These are phyloP conservation scores for Tychaedon coryphoeus DNA, from an alignment of 2,113 vertebrate species.

Conservation along the genomic window DNA sequence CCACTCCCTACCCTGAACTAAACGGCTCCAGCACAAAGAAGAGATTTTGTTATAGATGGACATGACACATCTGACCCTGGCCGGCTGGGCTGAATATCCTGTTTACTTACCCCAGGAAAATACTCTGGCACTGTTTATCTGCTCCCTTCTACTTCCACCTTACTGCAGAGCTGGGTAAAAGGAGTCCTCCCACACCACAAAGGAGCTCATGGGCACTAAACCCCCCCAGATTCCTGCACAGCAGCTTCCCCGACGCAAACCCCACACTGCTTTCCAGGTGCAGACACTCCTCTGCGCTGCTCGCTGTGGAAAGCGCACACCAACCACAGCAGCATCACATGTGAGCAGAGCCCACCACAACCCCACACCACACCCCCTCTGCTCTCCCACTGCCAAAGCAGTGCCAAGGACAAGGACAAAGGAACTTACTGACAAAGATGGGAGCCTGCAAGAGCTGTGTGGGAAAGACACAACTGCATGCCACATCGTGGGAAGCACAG, in stretches of 20 bases:
- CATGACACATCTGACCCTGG: neutral
- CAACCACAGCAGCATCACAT: rapidly evolving
- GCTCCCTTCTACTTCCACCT: neutral
- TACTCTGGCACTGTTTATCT: neutral
- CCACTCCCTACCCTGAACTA: neutral
- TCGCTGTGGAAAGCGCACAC: neutral
- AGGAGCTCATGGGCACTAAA: neutral
- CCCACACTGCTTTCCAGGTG: neutral
- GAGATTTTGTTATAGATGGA: neutral
- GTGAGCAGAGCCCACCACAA: rapidly evolving
- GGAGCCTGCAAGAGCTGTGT: constrained; percentile 36
- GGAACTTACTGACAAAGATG: neutral
- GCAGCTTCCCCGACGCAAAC: neutral
- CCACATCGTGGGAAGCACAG: neutral
- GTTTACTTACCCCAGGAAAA: neutral
- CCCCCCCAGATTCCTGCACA: neutral
- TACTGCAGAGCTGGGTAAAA: neutral
- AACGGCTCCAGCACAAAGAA: neutral
- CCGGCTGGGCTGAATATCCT: neutral
- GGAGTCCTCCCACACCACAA: neutral
- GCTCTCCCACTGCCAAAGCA: neutral
- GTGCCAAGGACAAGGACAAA: neutral
- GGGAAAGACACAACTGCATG: neutral
- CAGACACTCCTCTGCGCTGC: rapidly evolving
- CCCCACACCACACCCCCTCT: neutral